Conservation (phyloP, 2,888 invertebrate species). For the Vanessa cardui region DNA sequence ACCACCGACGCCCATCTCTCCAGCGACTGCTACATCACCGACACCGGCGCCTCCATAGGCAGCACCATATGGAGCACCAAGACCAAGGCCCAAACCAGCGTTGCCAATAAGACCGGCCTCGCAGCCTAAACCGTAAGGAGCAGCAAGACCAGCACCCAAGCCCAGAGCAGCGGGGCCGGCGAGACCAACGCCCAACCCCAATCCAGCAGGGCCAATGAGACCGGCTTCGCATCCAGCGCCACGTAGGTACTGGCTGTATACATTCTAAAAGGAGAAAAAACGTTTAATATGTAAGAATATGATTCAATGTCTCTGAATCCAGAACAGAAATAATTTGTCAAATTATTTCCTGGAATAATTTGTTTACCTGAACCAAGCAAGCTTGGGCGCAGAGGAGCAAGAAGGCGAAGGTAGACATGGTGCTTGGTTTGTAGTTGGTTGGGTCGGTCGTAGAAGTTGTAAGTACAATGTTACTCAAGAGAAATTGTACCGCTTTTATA, state of each 20-base stretch:
- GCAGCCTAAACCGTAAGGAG: background rate
- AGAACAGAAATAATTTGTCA: too few species aligned
- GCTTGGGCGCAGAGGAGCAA: slow-evolving; percentile 50
- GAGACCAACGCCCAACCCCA: background rate
- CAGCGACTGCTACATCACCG: slow-evolving; percentile 45
- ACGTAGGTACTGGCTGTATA: slow-evolving; percentile 19
- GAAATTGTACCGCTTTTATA: background rate
- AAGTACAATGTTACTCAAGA: background rate
- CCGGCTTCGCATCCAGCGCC: background rate
- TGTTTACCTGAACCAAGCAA: slow-evolving; percentile 52
- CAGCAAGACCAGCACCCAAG: background rate
- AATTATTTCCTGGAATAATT: background rate
- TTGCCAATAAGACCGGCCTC: background rate
- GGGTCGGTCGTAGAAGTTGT: background rate
- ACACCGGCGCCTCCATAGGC: slow-evolving; percentile 35
- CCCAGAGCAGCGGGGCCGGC: slow-evolving; percentile 2
- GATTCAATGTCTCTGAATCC: too few species aligned
- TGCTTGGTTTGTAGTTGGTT: slow-evolving; percentile 13
- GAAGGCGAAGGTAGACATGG: slow-evolving; percentile 39
- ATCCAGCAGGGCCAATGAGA: background rate
- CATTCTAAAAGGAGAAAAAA: slow-evolving; percentile 22
- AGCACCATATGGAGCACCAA: too few species aligned
- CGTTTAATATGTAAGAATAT: too few species aligned
- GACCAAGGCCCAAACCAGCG: slow-evolving; percentile 10
- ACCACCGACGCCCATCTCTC: slow-evolving; percentile 49